Evolutionary conservation across 2,113 vertebrate genomes (phyloP).

Genomic region (Psephotus haematonotus): DNA sequence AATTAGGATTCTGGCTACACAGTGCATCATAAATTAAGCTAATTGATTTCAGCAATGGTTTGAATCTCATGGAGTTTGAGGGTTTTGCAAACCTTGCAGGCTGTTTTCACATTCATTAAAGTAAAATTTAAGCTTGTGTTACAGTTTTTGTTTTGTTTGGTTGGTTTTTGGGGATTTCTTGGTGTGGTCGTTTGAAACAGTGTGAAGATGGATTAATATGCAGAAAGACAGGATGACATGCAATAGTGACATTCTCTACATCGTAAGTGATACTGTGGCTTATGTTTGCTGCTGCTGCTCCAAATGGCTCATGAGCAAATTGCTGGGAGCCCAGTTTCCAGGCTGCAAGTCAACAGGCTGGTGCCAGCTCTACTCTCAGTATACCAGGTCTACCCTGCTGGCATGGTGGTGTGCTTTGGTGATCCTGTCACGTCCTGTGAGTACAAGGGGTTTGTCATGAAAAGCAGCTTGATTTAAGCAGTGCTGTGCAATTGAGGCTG

Average conservation of each 20-base stretch:
- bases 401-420: background rate
- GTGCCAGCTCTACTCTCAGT: background rate
- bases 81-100: background rate
- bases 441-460: background rate
- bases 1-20: background rate
- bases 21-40: background rate
- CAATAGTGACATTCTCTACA: background rate
- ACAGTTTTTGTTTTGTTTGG: background rate
- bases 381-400: background rate
- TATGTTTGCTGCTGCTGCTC: background rate
- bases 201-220: background rate
- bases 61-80: background rate
- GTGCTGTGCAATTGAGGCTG: background rate
- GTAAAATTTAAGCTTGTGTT: background rate
- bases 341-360: background rate
- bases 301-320: background rate
- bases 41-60: background rate
- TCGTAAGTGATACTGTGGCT: background rate
- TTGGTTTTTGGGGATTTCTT: fast-evolving
- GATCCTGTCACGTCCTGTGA: fast-evolving
- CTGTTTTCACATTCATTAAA: background rate
- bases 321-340: background rate
- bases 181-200: background rate
- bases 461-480: background rate
- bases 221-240: background rate